Evolutionary conservation across 2,797 vertebrate species (phyloP).

Genomic region (Acomys russatus): DNA sequence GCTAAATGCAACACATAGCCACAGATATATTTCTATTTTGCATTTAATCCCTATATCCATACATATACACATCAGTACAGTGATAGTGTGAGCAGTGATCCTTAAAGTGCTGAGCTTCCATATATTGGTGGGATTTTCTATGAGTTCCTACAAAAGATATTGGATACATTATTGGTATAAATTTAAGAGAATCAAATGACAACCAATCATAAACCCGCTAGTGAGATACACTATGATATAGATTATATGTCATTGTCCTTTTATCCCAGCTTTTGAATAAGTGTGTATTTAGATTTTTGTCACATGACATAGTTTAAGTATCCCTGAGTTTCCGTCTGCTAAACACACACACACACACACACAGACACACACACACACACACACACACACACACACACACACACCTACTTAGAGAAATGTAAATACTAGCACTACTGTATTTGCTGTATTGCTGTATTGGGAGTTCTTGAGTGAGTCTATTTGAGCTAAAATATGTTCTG

Average conservation of each 20-base stretch:
- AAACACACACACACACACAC: background rate
- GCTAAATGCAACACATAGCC: background rate
- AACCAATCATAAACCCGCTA: constrained; percentile 9
- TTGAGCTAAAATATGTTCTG: background rate
- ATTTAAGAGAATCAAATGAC: constrained; percentile 10
- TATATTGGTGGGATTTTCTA: background rate
- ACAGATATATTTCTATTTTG: background rate
- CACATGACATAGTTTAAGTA: background rate
- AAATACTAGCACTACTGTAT: background rate
- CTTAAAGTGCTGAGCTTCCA: background rate
- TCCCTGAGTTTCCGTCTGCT: background rate
- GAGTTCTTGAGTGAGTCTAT: constrained; percentile 13
- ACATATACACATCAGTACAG: background rate
- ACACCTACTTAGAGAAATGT: constrained; percentile 8
- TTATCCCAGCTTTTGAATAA: constrained; percentile 28
- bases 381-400: background rate
- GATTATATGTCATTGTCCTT: background rate
- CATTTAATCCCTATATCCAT: background rate
- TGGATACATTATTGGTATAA: background rate
- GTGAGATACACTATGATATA: constrained; percentile 25
- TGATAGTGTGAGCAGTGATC: constrained; percentile 1
- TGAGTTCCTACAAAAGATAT: constrained; percentile 22
- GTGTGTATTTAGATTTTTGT: constrained; percentile 22
- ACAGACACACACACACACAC: background rate
- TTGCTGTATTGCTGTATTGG: background rate